These are phyloP conservation scores for Cosmia pyralina DNA, from an alignment of 2,888 invertebrate genomes.

Conservation along the genomic window DNA sequence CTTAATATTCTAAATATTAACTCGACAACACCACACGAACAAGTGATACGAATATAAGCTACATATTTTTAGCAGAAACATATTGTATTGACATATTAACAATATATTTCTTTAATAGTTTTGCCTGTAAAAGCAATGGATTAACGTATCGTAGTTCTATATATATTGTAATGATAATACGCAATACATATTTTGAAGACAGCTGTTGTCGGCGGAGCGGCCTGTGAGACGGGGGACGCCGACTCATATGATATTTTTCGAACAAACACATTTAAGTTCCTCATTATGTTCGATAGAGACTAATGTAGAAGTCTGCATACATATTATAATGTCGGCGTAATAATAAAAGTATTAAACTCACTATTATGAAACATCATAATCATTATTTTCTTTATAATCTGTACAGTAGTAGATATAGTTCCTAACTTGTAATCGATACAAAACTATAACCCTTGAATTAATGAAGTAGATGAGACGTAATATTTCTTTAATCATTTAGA, in stretches of 20 bases:
- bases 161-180: slow-evolving; percentile 33
- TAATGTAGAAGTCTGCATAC: slow-evolving; percentile 58
- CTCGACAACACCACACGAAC: slow-evolving; percentile 88
- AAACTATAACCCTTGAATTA: slow-evolving; percentile 86
- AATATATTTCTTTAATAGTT: slow-evolving; percentile 84
- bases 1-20: slow-evolving; percentile 89
- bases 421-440: slow-evolving; percentile 88
- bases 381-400: slow-evolving; percentile 82
- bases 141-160: slow-evolving; percentile 76
- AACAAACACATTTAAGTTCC: slow-evolving; percentile 66
- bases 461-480: slow-evolving; percentile 81
- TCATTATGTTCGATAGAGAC: slow-evolving; percentile 53
- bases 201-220: slow-evolving; percentile 71
- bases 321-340: slow-evolving; percentile 65
- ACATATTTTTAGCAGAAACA: slow-evolving; percentile 81
- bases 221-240: slow-evolving; percentile 81
- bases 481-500: slow-evolving; percentile 78
- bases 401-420: slow-evolving; percentile 88
- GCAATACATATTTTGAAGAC: slow-evolving; percentile 75
- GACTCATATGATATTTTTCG: slow-evolving; percentile 58
- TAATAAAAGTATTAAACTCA: slow-evolving; percentile 74
- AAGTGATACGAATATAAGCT: slow-evolving; percentile 88
- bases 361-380: slow-evolving; percentile 77
- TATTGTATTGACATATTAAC: slow-evolving; percentile 76
- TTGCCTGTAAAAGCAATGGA: slow-evolving; percentile 83